Percentiles rank a stretch among this genome's conserved stretches.
These are phyloP conservation scores for Chamaetylas fuelleborni DNA, from an alignment of 2,113 vertebrate species.

Conservation along the genomic window DNA sequence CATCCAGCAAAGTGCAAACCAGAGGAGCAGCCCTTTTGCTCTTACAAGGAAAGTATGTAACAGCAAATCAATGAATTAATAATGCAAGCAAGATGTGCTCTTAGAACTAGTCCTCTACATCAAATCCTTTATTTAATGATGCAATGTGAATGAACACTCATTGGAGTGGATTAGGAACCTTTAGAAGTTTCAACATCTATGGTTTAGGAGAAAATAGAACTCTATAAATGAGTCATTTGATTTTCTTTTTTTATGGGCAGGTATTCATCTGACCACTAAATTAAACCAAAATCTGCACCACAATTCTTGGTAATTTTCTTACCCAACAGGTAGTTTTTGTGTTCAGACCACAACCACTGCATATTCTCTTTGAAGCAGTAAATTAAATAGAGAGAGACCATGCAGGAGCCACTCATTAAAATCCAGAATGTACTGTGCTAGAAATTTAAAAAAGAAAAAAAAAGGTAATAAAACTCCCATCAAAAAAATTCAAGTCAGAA, in stretches of 20 bases:
- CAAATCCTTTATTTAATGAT: neutral
- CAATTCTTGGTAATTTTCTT: slow-evolving; percentile 40
- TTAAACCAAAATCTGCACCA: neutral
- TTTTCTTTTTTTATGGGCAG: neutral
- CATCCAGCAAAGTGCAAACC: neutral
- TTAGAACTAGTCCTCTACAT: neutral
- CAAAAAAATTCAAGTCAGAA: neutral
- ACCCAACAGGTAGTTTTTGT: slow-evolving; percentile 70
- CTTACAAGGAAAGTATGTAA: neutral
- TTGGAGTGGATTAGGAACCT: neutral
- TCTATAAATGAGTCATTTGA: neutral
- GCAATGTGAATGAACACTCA: neutral
- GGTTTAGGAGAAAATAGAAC: neutral
- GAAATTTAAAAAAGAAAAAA: neutral
- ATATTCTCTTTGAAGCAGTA: slow-evolving; percentile 69
- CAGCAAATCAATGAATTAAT: neutral
- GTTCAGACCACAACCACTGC: slow-evolving; percentile 70
- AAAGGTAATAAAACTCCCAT: neutral
- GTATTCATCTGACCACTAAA: neutral
- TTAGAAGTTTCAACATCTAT: neutral
- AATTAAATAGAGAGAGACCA: slow-evolving; percentile 72
- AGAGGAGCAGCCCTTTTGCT: neutral
- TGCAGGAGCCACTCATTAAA: slow-evolving; percentile 75
- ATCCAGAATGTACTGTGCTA: slow-evolving; percentile 80
- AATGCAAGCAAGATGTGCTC: neutral